Evolutionary conservation across 2,113 vertebrate species (phyloP).

Genomic region (Tetrax tetrax): DNA sequence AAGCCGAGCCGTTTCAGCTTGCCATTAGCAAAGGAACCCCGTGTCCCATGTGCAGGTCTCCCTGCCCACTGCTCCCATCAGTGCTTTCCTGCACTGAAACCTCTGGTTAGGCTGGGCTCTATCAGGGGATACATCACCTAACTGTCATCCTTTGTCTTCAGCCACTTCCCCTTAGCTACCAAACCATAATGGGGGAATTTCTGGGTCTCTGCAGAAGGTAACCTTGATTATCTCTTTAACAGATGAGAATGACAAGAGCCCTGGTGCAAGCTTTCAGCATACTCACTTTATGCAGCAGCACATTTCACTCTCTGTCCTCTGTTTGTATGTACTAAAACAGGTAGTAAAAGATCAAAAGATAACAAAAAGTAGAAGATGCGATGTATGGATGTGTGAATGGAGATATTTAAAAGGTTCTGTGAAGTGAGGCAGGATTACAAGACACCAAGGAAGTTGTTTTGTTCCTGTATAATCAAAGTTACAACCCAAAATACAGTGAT

Average conservation of each 20-base stretch:
- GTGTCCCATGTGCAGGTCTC: not conserved
- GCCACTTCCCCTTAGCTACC: not conserved
- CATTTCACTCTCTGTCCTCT: not conserved
- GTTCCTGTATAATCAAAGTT: not conserved
- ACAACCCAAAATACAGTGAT: not conserved
- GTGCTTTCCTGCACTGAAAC: accelerated
- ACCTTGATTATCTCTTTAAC: not conserved
- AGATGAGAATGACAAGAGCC: not conserved
- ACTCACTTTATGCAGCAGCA: not conserved
- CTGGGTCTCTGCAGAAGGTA: not conserved
- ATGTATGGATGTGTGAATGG: not conserved
- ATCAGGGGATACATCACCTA: not conserved
- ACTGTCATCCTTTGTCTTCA: not conserved
- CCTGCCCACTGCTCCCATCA: not conserved
- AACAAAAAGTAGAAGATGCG: not conserved
- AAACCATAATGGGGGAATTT: not conserved
- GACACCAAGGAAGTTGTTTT: not conserved
- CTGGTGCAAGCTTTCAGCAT: not conserved
- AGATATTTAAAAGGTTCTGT: not conserved
- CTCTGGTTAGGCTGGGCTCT: not conserved
- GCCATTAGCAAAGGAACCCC: not conserved
- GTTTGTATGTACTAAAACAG: not conserved
- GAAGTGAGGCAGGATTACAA: not conserved
- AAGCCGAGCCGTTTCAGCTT: not conserved
- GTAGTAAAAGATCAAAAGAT: not conserved